Conservation (phyloP, 1,140 invertebrate species). For the Hyles euphorbiae region DNA sequence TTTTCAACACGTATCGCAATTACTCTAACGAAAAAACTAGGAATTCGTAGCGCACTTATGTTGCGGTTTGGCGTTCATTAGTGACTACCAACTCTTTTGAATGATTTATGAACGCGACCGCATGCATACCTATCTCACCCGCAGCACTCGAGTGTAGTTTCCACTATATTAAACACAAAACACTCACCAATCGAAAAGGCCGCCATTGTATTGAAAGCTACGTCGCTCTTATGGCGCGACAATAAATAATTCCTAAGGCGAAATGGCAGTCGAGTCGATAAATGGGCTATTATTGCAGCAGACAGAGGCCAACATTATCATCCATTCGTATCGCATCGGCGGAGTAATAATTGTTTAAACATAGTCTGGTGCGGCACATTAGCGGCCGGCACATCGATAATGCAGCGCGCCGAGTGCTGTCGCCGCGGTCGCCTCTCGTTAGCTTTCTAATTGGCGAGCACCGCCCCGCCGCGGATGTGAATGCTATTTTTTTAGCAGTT, state of each 20-base stretch:
- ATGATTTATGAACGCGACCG: conserved; percentile 63
- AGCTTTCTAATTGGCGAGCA: conserved; percentile 37
- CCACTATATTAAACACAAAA: conserved; percentile 65
- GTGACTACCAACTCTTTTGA: conserved; percentile 59
- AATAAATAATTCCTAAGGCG: conserved; percentile 66
- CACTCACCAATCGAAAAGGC: conserved; percentile 41
- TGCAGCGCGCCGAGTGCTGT: conserved; percentile 29
- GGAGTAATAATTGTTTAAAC: conserved; percentile 67
- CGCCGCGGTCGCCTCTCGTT: conserved; percentile 31
- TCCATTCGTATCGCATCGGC: conserved; percentile 64
- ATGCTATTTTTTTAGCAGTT: conserved; percentile 5
- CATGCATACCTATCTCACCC: conserved; percentile 51
- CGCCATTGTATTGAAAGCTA: conserved; percentile 58
- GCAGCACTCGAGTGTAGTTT: conserved; percentile 48
- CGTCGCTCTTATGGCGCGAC: conserved; percentile 51
- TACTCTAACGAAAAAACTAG: too few relatives aligned
- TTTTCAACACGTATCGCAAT: conserved; percentile 8
- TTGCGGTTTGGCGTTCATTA: conserved; percentile 61
- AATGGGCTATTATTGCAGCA: conserved; percentile 68
- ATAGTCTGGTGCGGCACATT: conserved; percentile 53
- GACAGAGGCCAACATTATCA: conserved; percentile 64
- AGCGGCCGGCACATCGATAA: conserved; percentile 55
- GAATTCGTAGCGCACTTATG: conserved; percentile 21
- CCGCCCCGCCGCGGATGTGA: conserved; percentile 6
- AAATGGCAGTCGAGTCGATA: conserved; percentile 63